Evolutionary conservation across 2,888 invertebrate species (phyloP).

Genomic region (Tenthredo scrophulariae): DNA sequence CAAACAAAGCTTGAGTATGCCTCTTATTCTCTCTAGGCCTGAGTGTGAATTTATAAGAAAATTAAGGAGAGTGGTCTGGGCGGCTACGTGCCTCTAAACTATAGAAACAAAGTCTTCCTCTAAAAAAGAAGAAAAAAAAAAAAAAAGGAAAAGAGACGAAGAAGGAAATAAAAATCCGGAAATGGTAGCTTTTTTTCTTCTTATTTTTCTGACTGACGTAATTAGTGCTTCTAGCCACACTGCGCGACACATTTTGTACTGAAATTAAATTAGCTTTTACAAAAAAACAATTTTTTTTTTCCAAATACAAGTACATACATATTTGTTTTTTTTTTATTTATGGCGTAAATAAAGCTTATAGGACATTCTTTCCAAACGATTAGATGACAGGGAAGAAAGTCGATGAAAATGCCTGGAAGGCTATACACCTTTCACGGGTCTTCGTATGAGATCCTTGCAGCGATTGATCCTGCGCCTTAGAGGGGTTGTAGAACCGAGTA

Average conservation of each 20-base stretch:
- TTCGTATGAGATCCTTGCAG: background rate
- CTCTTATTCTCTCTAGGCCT: background rate
- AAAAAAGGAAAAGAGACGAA: background rate
- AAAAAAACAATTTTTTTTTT: too few species aligned
- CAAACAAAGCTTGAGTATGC: background rate
- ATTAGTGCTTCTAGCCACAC: background rate
- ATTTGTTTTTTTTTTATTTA: background rate
- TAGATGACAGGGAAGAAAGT: background rate
- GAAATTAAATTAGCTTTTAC: background rate
- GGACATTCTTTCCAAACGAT: background rate
- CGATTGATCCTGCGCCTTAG: background rate
- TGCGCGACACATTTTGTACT: background rate
- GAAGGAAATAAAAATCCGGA: constrained; percentile 5
- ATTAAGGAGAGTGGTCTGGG: constrained; percentile 12
- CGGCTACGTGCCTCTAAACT: background rate
- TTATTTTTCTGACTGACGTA: background rate
- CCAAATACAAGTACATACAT: too few species aligned
- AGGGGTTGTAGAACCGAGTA: background rate
- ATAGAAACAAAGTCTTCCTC: constrained; percentile 8
- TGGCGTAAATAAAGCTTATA: too few species aligned
- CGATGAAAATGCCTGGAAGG: background rate
- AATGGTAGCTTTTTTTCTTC: background rate
- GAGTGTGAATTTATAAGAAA: constrained; percentile 17
- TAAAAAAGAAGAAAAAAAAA: background rate
- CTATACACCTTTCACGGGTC: background rate